Percentiles rank a stretch among this genome's conserved stretches.
These are phyloP conservation scores for Lasiommata megera DNA, from an alignment of 2,888 invertebrate genomes.

Conservation along the genomic window DNA sequence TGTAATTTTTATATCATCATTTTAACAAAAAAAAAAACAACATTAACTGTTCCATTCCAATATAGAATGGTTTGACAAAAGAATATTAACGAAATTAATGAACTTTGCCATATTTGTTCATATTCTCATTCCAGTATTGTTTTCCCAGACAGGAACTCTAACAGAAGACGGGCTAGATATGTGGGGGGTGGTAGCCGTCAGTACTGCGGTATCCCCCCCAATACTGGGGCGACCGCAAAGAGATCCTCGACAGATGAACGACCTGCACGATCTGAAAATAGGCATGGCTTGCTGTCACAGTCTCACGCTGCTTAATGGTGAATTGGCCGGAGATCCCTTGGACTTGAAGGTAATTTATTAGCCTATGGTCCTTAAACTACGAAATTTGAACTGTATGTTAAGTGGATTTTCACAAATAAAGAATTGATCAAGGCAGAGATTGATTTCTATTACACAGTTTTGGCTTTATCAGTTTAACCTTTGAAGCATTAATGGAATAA, in stretches of 20 bases:
- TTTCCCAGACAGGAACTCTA: conserved; percentile 92
- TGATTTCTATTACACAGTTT: too few relatives aligned
- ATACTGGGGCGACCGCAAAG: conserved; percentile 66
- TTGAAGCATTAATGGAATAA: too few relatives aligned
- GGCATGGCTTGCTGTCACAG: conserved; percentile 97
- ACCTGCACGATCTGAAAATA: conserved; percentile 81
- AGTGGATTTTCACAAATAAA: too few relatives aligned
- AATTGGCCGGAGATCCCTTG: conserved; percentile 95
- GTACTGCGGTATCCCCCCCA: conserved; percentile 44
- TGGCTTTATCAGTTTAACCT: too few relatives aligned
- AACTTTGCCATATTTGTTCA: too few relatives aligned
- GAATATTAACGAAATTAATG: too few relatives aligned
- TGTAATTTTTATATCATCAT: too few relatives aligned
- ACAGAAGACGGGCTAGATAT: conserved; percentile 98
- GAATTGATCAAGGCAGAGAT: too few relatives aligned
- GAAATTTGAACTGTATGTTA: too few relatives aligned
- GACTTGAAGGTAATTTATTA: conserved; percentile 87
- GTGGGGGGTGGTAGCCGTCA: conserved; percentile 92
- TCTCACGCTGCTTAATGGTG: conserved; percentile 93
- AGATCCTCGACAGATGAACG: conserved; percentile 69
- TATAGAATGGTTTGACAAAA: too few relatives aligned
- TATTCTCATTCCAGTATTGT: neutral
- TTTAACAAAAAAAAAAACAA: too few relatives aligned
- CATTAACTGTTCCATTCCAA: too few relatives aligned
- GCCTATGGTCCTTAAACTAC: neutral